Percentiles rank a stretch among this genome's conserved stretches.
phyloP scores from a whole-genome alignment of 2,797 vertebrate genomes.

The Arrhamphus sclerolepis region DNA sequence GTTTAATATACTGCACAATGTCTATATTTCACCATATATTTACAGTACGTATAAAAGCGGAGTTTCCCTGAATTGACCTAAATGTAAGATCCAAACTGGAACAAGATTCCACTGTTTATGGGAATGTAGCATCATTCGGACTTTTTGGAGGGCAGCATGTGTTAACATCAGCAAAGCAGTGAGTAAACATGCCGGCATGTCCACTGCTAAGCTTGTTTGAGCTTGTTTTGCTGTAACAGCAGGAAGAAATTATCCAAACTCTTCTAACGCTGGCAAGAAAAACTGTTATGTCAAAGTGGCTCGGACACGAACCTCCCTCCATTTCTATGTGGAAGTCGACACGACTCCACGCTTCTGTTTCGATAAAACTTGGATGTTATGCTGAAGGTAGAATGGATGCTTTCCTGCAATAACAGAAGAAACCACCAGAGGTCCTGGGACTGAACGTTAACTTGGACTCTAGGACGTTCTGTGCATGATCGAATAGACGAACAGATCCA shows the following conservation, averaged over 20 bases:
- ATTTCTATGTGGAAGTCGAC: not conserved
- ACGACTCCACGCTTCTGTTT: no score
- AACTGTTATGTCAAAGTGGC: not conserved
- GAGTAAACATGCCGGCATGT: not conserved
- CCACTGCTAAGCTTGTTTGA: no score
- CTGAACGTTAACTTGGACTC: no score
- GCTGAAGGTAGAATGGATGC: no score
- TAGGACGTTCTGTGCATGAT: no score
- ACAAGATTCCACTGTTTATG: not conserved
- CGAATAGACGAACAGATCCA: no score
- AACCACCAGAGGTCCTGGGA: no score
- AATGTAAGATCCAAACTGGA: not conserved
- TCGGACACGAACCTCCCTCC: not conserved
- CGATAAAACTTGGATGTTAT: no score
- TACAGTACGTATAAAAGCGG: slow-evolving; percentile 1
- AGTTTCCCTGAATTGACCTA: not conserved
- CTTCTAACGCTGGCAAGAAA: not conserved
- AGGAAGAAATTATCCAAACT: not conserved
- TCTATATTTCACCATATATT: not conserved
- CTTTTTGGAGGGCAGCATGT: not conserved
- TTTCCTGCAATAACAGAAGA: no score
- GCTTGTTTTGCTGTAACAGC: not conserved
- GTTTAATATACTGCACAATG: not conserved
- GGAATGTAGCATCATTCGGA: slow-evolving; percentile 1
- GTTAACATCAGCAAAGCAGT: not conserved